Conservation (phyloP, 2,797 vertebrate species). For the Holocentrus rufus region DNA sequence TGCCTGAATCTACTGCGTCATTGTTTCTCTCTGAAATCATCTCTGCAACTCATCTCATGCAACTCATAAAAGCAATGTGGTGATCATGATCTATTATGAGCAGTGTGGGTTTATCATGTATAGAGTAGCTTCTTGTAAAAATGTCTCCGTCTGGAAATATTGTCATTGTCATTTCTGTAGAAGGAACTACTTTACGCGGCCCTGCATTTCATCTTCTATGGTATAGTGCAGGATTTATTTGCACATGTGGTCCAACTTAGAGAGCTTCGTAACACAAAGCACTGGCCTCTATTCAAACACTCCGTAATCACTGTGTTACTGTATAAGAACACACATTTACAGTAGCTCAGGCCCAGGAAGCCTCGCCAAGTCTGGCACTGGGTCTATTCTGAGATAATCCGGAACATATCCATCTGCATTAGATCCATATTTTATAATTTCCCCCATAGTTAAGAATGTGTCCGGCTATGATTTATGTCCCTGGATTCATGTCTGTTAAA, state of each 20-base stretch:
- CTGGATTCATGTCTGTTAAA: conserved; percentile 47
- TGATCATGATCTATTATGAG: conserved; percentile 3
- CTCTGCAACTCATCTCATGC: background rate
- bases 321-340: conserved; percentile 32
- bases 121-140: conserved; percentile 1
- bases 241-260: conserved; percentile 45
- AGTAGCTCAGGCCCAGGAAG: conserved; percentile 31
- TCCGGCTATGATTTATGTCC: conserved; percentile 58
- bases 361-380: conserved; percentile 38
- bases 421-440: conserved; percentile 52
- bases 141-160: conserved; percentile 12
- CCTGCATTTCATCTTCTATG: conserved; percentile 1
- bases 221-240: conserved; percentile 29
- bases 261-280: conserved; percentile 22
- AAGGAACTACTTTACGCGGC: conserved; percentile 17
- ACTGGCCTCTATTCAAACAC: conserved; percentile 29
- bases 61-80: conserved; percentile 16
- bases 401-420: conserved; percentile 55
- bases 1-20: conserved; percentile 3
- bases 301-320: conserved; percentile 41
- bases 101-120: conserved; percentile 2
- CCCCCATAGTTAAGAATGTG: conserved; percentile 37
- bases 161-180: conserved; percentile 11
- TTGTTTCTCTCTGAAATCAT: conserved; percentile 4
- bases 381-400: conserved; percentile 51